Evolutionary conservation across 2,113 vertebrate genomes (phyloP).

Genomic region (Labeo catla): DNA sequence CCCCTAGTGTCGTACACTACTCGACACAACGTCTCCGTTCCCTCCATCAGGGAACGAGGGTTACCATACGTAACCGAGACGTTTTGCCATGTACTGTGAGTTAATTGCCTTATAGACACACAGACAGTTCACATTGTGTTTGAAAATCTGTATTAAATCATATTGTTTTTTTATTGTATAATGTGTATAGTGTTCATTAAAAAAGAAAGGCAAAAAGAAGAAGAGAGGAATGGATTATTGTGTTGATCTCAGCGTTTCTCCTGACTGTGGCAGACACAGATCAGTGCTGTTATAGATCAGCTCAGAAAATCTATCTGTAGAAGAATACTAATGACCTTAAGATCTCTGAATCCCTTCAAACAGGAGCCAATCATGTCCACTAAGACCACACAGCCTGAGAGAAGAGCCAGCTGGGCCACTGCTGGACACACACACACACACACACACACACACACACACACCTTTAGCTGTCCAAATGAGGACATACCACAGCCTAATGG

Average conservation of each 20-base stretch:
- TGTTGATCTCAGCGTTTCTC: conserved; percentile 62
- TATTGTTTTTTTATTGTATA: not conserved
- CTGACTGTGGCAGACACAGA: conserved; percentile 58
- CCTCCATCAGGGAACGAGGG: no score
- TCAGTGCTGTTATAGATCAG: conserved; percentile 75
- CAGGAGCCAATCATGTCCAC: conserved; percentile 64
- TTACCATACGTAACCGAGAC: no score
- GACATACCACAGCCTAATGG: no score
- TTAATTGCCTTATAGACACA: not conserved
- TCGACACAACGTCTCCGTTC: no score
- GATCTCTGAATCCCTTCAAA: conserved; percentile 67
- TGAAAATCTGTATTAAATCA: not conserved
- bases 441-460: no score
- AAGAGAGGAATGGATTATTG: conserved; percentile 58
- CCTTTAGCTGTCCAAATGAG: no score
- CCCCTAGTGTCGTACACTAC: no score
- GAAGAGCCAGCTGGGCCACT: conserved; percentile 26
- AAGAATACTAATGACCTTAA: conserved; percentile 74
- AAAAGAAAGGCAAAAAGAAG: not conserved
- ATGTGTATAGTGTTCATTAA: not conserved
- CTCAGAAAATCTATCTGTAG: conserved; percentile 62
- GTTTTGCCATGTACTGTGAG: not conserved
- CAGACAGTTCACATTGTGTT: not conserved
- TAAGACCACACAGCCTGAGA: conserved; percentile 46
- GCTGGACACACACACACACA: not conserved